Percentiles rank a stretch among this genome's conserved stretches.
Evolutionary conservation across 2,888 invertebrate genomes (phyloP).

Genomic region (Drosophila setosimentum): DNA sequence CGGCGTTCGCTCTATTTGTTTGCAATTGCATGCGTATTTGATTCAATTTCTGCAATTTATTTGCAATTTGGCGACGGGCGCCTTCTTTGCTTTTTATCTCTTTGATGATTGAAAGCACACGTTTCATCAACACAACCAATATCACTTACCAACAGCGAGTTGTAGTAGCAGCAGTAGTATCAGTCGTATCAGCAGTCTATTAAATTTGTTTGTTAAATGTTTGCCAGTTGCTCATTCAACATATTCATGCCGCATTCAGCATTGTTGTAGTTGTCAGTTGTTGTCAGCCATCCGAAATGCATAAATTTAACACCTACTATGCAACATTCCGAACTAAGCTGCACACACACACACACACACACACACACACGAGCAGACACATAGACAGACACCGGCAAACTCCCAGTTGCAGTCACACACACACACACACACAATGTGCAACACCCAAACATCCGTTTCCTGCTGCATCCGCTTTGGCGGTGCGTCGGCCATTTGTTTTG

Average conservation of each 20-base stretch:
- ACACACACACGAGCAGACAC: conserved; percentile 29
- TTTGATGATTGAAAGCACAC: conserved; percentile 80
- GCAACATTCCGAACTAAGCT: conserved; percentile 65
- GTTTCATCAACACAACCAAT: conserved; percentile 56
- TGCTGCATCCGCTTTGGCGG: conserved; percentile 70
- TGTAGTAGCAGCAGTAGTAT: conserved; percentile 5
- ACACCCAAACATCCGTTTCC: conserved; percentile 80
- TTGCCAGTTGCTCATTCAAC: conserved; percentile 29
- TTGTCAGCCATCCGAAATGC: conserved; percentile 78
- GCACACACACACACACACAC: conserved; percentile 27
- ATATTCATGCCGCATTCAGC: conserved; percentile 46
- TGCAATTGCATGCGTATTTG: conserved; percentile 82
- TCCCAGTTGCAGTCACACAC: conserved; percentile 31
- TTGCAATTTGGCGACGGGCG: conserved; percentile 80
- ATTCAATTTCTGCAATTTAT: conserved; percentile 84
- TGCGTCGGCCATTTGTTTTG: conserved; percentile 72
- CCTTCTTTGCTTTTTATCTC: conserved; percentile 71
- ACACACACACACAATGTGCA: conserved; percentile 67
- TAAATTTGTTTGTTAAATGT: conserved; percentile 67
- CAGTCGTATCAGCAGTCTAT: conserved; percentile 41
- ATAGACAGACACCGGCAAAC: conserved; percentile 15
- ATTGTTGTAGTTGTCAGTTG: conserved; percentile 67
- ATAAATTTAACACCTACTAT: conserved; percentile 79
- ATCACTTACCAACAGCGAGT: conserved; percentile 34
- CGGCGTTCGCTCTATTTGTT: conserved; percentile 66